Conservation (phyloP, 2,888 invertebrate genomes). For the Nemotelus pantherinus region DNA sequence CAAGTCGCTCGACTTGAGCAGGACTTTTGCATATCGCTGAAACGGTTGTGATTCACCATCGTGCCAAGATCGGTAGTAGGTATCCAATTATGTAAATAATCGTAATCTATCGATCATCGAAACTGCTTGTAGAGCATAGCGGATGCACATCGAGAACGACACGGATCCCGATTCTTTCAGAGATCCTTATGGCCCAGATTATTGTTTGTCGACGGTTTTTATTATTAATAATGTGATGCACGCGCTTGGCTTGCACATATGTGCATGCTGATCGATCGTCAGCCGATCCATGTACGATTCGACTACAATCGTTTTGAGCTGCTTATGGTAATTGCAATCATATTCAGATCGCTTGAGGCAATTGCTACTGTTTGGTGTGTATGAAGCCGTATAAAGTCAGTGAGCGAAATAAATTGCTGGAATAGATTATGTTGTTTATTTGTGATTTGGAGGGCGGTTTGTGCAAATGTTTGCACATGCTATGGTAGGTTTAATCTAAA, state of each 20-base stretch:
- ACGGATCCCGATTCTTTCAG: conserved; percentile 25
- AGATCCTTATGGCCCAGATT: conserved; percentile 36
- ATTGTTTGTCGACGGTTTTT: conserved; percentile 42
- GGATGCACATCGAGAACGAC: background rate
- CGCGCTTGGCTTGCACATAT: conserved; percentile 19
- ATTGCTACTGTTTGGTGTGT: conserved; percentile 49
- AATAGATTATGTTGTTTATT: no score
- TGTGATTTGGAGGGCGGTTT: no score
- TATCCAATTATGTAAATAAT: conserved; percentile 45
- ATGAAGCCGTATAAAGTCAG: background rate
- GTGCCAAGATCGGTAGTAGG: conserved; percentile 43
- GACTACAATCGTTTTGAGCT: conserved; percentile 33
- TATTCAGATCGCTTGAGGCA: conserved; percentile 46
- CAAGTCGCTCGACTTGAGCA: conserved; percentile 2
- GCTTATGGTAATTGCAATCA: conserved; percentile 51
- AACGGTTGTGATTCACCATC: conserved; percentile 35
- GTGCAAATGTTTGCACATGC: no score
- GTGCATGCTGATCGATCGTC: conserved; percentile 26
- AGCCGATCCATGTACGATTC: conserved; percentile 8
- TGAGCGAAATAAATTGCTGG: no score
- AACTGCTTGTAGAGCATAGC: conserved; percentile 13
- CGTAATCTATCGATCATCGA: conserved; percentile 45
- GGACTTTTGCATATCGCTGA: conserved; percentile 5
- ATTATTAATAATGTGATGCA: conserved; percentile 42
- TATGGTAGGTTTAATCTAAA: no score